Conservation (phyloP, 2,113 vertebrate species). For the Dissostichus mawsoni region DNA sequence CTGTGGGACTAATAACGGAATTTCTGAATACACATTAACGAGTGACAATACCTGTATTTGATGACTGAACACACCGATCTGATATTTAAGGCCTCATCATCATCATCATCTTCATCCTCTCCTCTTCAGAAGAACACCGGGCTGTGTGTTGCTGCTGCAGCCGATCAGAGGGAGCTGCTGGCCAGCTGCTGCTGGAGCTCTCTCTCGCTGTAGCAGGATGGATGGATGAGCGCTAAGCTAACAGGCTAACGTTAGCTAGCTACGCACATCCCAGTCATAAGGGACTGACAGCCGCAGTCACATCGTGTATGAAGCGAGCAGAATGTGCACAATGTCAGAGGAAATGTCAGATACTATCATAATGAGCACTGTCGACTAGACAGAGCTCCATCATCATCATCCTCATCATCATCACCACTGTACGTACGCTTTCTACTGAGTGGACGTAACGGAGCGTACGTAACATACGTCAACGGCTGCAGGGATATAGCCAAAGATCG, state of each 20-base stretch:
- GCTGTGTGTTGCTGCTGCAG: conserved; percentile 43
- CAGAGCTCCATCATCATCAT: conserved; percentile 59
- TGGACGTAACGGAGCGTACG: conserved; percentile 17
- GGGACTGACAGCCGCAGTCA: conserved; percentile 23
- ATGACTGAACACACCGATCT: conserved; percentile 31
- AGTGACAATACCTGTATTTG: conserved; percentile 55
- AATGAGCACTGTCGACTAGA: background rate
- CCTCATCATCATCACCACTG: conserved; percentile 57
- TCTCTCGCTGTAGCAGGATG: conserved; percentile 19
- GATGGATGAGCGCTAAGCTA: conserved; percentile 43
- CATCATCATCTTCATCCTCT: conserved; percentile 18
- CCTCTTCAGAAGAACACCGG: conserved; percentile 7
- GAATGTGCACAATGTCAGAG: background rate
- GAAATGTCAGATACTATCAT: conserved; percentile 14
- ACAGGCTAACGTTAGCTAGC: conserved; percentile 40
- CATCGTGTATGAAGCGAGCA: conserved; percentile 18
- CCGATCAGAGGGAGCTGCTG: conserved; percentile 54
- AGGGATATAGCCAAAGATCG: conserved; percentile 3
- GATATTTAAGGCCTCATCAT: conserved; percentile 56
- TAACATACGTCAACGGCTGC: background rate
- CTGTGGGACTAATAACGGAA: too few relatives aligned
- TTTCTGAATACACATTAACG: background rate
- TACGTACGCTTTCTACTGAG: conserved; percentile 33
- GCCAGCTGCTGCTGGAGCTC: conserved; percentile 31
- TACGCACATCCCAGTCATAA: conserved; percentile 26